Evolutionary conservation across 2,888 invertebrate species (phyloP).

Genomic region (Drepanosiphum platanoidis): DNA sequence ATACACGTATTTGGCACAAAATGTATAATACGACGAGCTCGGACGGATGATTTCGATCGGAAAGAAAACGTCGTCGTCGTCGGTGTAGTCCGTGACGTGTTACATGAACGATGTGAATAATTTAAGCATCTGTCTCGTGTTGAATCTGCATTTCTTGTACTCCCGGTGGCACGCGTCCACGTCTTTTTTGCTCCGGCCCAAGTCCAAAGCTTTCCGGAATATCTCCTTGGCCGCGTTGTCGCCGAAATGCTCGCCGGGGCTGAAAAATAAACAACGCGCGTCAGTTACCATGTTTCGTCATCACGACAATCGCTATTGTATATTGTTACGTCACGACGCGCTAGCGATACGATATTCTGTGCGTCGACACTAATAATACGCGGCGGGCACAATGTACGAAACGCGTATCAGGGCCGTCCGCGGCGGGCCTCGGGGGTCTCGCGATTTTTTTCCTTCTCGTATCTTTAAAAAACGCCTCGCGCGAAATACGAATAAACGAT

Average conservation of each 20-base stretch:
- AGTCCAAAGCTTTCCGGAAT: constrained; percentile 51
- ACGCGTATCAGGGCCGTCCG: too few species aligned
- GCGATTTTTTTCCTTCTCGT: too few species aligned
- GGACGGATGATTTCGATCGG: neutral
- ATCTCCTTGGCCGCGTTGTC: constrained; percentile 51
- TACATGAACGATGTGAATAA: constrained; percentile 52
- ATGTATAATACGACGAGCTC: constrained; percentile 34
- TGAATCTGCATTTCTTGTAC: constrained; percentile 61
- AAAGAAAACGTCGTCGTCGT: neutral
- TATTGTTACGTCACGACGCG: neutral
- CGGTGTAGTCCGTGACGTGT: neutral
- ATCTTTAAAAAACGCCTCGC: too few species aligned
- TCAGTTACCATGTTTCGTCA: too few species aligned
- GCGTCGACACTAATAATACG: too few species aligned
- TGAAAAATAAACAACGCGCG: too few species aligned
- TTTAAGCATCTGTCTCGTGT: constrained; percentile 51
- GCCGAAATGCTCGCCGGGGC: constrained; percentile 52
- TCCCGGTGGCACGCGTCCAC: constrained; percentile 36
- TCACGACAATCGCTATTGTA: too few species aligned
- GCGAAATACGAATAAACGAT: too few species aligned
- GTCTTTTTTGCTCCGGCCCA: constrained; percentile 49
- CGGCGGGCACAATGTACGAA: too few species aligned
- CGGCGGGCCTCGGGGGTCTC: too few species aligned
- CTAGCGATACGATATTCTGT: too few species aligned
- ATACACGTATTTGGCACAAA: constrained; percentile 47